These are phyloP conservation scores for Polypedilum pembai DNA, from an alignment of 1,140 invertebrate genomes.

Conservation along the genomic window DNA sequence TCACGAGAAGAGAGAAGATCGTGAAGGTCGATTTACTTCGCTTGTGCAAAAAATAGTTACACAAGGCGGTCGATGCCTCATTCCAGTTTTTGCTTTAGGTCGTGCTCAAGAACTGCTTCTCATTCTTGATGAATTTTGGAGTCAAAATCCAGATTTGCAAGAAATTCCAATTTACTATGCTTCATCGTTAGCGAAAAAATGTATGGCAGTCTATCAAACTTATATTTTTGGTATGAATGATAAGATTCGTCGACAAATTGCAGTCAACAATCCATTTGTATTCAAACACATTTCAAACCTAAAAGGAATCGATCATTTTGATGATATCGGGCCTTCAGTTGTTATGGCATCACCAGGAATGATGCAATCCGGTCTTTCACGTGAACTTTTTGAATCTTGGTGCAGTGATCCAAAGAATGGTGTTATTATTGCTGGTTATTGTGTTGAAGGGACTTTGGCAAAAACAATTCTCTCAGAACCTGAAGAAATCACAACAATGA, in stretches of 20 bases:
- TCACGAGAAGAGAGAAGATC: constrained; percentile 94
- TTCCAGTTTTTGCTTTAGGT: constrained; percentile 97
- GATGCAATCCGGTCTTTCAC: constrained; percentile 97
- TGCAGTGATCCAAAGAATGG: constrained; percentile 97
- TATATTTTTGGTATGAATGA: constrained; percentile 99
- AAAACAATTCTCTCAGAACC: constrained; percentile 97
- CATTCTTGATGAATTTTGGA: constrained; percentile 98
- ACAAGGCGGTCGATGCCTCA: constrained; percentile 92
- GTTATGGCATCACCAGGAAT: constrained; percentile 99
- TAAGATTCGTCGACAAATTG: constrained; percentile 89
- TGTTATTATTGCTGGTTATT: constrained; percentile 97
- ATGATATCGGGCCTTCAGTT: constrained; percentile 98
- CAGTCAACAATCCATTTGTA: constrained; percentile 97
- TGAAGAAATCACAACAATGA: constrained; percentile 92
- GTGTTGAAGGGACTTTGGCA: constrained; percentile 96
- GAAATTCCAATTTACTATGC: constrained; percentile 99
- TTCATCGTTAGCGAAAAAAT: constrained; percentile 97
- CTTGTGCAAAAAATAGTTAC: constrained; percentile 94
- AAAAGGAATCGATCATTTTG: constrained; percentile 99
- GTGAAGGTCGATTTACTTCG: constrained; percentile 89
- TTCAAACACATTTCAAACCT: constrained; percentile 98
- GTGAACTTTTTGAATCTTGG: constrained; percentile 98
- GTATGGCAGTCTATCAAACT: constrained; percentile 99
- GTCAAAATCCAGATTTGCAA: constrained; percentile 93
- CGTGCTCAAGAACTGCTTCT: constrained; percentile 93